Conservation (phyloP, 2,888 invertebrate species). For the Amphipoea oculea region DNA sequence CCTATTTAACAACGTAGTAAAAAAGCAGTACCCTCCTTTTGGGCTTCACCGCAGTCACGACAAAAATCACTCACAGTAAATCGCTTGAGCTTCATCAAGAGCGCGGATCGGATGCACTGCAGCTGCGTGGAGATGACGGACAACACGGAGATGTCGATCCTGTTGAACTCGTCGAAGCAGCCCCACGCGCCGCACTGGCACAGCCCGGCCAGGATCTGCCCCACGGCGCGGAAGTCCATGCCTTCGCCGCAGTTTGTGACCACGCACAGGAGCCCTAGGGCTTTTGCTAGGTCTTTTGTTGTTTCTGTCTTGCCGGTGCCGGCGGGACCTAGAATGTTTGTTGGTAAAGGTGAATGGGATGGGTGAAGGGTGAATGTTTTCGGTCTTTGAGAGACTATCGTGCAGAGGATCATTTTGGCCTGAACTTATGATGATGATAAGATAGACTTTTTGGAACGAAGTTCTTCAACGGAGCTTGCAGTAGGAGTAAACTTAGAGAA, state of each 20-base stretch:
- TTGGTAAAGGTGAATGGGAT: background rate
- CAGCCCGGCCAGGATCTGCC: conserved; percentile 93
- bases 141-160: conserved; percentile 97
- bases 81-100: conserved; percentile 93
- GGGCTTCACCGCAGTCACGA: background rate
- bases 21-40: background rate
- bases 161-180: conserved; percentile 98
- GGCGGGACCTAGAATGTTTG: conserved; percentile 90
- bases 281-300: conserved; percentile 97
- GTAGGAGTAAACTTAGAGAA: too few species aligned
- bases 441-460: too few species aligned
- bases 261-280: conserved; percentile 94
- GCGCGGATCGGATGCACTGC: conserved; percentile 96
- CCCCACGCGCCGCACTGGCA: conserved; percentile 98
- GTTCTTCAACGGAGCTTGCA: too few species aligned
- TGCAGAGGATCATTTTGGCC: background rate
- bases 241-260: conserved; percentile 98
- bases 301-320: conserved; percentile 98
- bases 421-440: too few species aligned
- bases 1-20: background rate
- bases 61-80: conserved; percentile 91
- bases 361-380: background rate
- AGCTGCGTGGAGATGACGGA: conserved; percentile 98
- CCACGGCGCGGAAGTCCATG: conserved; percentile 95
- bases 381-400: background rate